phyloP scores from a whole-genome alignment of 2,888 invertebrate genomes.

The Hofmannophila pseudospretella region DNA sequence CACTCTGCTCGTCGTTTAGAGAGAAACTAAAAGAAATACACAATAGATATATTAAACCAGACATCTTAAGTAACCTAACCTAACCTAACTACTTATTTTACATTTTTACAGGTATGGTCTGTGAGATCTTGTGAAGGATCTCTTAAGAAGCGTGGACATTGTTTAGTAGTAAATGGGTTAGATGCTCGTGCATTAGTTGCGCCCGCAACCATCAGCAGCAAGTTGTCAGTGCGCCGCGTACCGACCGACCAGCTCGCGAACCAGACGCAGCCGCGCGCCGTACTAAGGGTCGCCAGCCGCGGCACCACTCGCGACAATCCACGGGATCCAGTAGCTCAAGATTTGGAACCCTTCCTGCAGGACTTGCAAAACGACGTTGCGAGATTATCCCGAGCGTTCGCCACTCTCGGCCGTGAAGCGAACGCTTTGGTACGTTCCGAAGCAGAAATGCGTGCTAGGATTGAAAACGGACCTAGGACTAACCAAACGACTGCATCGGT shows the following conservation, averaged over 20 bases:
- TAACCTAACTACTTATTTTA: too few species aligned
- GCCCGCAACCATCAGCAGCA: slow-evolving; percentile 45
- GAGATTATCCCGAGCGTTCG: slow-evolving; percentile 53
- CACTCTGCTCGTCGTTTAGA: too few species aligned
- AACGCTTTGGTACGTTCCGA: slow-evolving; percentile 44
- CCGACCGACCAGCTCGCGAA: slow-evolving; percentile 42
- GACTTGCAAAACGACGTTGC: slow-evolving; percentile 56
- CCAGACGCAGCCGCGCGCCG: slow-evolving; percentile 55
- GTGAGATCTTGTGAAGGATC: slow-evolving; percentile 66
- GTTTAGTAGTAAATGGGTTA: slow-evolving; percentile 44
- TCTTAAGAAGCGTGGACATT: slow-evolving; percentile 61
- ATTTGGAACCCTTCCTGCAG: slow-evolving; percentile 49
- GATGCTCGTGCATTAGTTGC: slow-evolving; percentile 53
- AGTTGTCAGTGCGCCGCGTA: slow-evolving; percentile 52
- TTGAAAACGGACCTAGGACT: slow-evolving; percentile 25
- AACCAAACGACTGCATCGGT: slow-evolving; percentile 14
- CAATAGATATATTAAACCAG: too few species aligned
- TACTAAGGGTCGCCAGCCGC: slow-evolving; percentile 61
- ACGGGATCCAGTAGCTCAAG: slow-evolving; percentile 25
- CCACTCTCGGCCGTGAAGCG: slow-evolving; percentile 51
- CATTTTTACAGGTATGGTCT: slow-evolving; percentile 70
- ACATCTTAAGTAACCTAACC: too few species aligned
- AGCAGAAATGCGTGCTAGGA: slow-evolving; percentile 39
- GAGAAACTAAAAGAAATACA: too few species aligned
- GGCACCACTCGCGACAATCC: slow-evolving; percentile 28